A percentile compares a stretch with the other conserved stretches of the same genome.
Evolutionary conservation across 2,797 vertebrate genomes (phyloP).

Genomic region (Girardinus metallicus): DNA sequence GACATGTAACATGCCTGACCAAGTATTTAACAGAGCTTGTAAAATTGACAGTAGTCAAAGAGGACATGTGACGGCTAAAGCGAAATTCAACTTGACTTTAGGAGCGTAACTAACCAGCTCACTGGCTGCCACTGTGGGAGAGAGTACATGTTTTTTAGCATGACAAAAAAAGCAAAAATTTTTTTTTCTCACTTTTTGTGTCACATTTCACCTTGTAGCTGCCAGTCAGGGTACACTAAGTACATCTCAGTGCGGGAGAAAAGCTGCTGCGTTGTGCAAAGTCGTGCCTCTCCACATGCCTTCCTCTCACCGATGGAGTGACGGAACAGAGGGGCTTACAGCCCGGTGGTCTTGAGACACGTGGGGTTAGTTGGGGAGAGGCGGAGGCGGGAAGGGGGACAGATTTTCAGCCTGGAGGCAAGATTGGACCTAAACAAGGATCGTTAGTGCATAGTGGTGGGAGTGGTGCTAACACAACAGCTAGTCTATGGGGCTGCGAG

Average conservation of each 20-base stretch:
- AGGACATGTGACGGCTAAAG: constrained; percentile 26
- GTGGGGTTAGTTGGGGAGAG: constrained; percentile 32
- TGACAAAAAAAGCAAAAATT: constrained; percentile 32
- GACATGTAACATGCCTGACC: background rate
- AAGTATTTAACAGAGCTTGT: background rate
- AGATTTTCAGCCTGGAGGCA: constrained; percentile 70
- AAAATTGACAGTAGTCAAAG: background rate
- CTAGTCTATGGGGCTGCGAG: constrained; percentile 38
- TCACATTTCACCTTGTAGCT: constrained; percentile 66
- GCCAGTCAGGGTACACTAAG: constrained; percentile 47
- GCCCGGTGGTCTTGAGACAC: constrained; percentile 46
- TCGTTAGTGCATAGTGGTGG: constrained; percentile 60
- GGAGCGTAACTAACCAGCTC: constrained; percentile 24
- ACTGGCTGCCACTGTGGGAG: constrained; percentile 37
- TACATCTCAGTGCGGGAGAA: constrained; percentile 43
- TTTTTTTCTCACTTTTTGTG: constrained; percentile 35
- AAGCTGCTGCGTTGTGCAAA: constrained; percentile 52
- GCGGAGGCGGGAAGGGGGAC: constrained; percentile 49
- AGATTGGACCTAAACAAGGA: constrained; percentile 71
- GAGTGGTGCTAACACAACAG: constrained; percentile 59
- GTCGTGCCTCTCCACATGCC: constrained; percentile 35
- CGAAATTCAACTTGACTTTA: constrained; percentile 29
- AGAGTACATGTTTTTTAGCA: constrained; percentile 36
- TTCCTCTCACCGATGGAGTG: constrained; percentile 51
- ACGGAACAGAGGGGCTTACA: constrained; percentile 46